Percentiles rank a stretch among this genome's conserved stretches.
Evolutionary conservation across 2,797 vertebrate species (phyloP).

Genomic region (Sebastes paucispinis): DNA sequence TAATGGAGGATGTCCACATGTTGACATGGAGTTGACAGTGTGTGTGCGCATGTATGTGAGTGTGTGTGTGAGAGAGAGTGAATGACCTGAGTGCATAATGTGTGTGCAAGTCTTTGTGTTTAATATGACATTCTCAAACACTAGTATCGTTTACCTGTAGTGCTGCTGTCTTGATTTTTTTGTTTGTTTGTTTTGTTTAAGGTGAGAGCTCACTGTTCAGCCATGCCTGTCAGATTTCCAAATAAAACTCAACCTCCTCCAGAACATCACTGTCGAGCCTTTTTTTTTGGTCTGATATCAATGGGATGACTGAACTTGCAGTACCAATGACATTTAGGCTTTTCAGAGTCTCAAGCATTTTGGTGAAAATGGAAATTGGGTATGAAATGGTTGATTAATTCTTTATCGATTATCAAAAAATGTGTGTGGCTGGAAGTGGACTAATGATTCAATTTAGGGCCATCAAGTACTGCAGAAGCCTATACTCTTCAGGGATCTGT

Average conservation of each 20-base stretch:
- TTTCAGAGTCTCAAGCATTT: neutral
- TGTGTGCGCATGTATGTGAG: conserved; percentile 47
- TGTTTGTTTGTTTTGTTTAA: conserved; percentile 73
- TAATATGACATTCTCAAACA: conserved; percentile 86
- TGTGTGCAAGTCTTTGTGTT: conserved; percentile 75
- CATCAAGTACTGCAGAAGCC: neutral
- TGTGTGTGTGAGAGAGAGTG: conserved; percentile 63
- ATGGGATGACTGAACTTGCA: neutral
- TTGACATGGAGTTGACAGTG: conserved; percentile 76
- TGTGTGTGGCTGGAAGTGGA: neutral
- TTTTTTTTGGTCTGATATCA: neutral
- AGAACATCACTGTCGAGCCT: conserved; percentile 56
- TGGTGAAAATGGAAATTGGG: neutral
- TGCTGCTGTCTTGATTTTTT: conserved; percentile 85
- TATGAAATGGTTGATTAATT: neutral
- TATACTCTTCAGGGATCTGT: neutral
- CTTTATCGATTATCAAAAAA: neutral
- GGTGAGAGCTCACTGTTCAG: conserved; percentile 86
- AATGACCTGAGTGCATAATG: conserved; percentile 70
- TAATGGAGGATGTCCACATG: conserved; percentile 88
- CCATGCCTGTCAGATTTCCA: conserved; percentile 91
- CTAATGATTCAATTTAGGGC: no score
- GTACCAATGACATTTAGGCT: neutral
- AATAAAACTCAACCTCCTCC: conserved; percentile 92
- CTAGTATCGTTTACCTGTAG: conserved; percentile 90